Percentiles rank a stretch among this genome's conserved stretches.
Conservation (phyloP, 2,113 vertebrate species). For the Formicarius rufipectus region DNA sequence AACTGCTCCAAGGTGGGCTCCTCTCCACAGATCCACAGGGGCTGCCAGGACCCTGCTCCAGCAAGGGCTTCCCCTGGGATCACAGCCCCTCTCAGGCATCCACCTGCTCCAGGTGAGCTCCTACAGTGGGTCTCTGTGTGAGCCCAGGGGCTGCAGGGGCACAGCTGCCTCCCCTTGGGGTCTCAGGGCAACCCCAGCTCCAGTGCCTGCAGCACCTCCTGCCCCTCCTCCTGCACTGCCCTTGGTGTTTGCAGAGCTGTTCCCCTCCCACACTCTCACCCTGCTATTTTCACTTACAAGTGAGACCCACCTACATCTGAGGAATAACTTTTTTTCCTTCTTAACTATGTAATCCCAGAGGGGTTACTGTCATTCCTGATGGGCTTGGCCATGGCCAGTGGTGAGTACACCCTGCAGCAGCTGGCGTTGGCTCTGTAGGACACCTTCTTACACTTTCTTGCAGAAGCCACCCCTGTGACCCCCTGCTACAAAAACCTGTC, state of each 20-base stretch:
- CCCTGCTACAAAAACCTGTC: background rate
- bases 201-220: background rate
- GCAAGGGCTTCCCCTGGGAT: fast-evolving
- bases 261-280: background rate
- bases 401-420: background rate
- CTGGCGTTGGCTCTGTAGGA: background rate
- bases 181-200: background rate
- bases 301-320: background rate
- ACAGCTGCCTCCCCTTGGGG: background rate
- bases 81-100: background rate
- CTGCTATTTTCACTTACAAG: fast-evolving
- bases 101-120: background rate
- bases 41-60: background rate
- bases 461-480: background rate
- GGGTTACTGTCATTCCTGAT: background rate
- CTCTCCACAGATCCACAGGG: background rate
- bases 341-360: background rate
- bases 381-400: background rate
- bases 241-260: background rate
- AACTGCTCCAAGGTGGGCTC: background rate
- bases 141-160: background rate
- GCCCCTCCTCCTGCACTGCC: background rate
- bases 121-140: too few species aligned
- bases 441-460: background rate
- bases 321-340: background rate